Percentiles rank a stretch among this genome's conserved stretches.
Conservation (phyloP, 2,113 vertebrate species). For the Hemiprocne comata region DNA sequence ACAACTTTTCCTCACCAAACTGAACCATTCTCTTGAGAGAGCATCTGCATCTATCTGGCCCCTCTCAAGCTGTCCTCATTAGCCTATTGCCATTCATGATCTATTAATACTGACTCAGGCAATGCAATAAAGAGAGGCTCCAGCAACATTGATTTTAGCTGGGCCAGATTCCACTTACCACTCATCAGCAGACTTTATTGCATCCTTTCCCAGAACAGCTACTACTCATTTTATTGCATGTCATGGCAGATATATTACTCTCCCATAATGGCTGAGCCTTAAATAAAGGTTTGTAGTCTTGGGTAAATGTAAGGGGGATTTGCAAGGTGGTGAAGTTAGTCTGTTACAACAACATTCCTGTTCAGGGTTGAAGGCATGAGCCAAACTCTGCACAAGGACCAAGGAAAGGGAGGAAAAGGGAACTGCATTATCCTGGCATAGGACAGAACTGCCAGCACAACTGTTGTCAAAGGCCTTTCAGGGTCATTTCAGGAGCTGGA, state of each 20-base stretch:
- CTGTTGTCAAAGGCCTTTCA: not conserved
- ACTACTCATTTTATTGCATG: constrained; percentile 65
- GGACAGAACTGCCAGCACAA: not conserved
- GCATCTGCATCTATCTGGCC: not conserved
- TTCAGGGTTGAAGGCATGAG: not conserved
- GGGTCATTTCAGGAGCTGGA: constrained; percentile 20
- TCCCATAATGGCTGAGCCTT: constrained; percentile 54
- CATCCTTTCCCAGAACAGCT: constrained; percentile 73
- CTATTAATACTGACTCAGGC: constrained; percentile 66
- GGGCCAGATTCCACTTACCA: constrained; percentile 67
- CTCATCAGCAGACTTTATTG: constrained; percentile 68
- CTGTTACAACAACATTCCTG: not conserved
- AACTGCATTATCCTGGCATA: not conserved
- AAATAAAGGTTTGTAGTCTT: constrained; percentile 58
- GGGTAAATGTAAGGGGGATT: constrained; percentile 14
- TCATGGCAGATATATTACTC: constrained; percentile 63
- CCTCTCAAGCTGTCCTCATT: constrained; percentile 33
- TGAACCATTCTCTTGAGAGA: not conserved
- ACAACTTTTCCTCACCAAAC: not conserved
- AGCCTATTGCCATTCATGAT: constrained; percentile 63
- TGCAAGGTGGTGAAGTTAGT: constrained; percentile 38
- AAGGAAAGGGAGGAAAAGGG: not conserved
- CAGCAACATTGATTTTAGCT: constrained; percentile 69
- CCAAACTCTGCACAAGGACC: not conserved
- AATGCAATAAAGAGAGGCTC: constrained; percentile 65